Base-by-base conservation (phyloP, 2,888 invertebrate species). In the Aelia acuminata region DNA sequence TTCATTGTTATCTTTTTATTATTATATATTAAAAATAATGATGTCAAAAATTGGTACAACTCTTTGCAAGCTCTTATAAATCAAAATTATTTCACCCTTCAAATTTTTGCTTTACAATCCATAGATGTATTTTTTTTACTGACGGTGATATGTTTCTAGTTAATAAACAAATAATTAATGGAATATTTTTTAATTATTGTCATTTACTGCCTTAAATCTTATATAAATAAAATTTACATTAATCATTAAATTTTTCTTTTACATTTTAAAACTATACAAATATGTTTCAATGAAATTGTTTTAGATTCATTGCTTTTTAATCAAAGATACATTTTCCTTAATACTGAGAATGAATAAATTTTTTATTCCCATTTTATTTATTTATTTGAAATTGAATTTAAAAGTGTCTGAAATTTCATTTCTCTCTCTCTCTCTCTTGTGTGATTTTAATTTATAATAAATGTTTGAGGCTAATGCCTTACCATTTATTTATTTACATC, bases 341-440 rank as follows among this genome's bases (percentile, higher is more conserved):
- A 63, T 63, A 63, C 15, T 63, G 35, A 70, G 63, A 70, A 31
- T 70, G 63, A 70, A 70, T 70, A 70, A 70, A 70, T 70, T 70
- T 70, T 57, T 70, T 31, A 35, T 70, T 70, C 18, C 63, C 31
- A 35, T 70, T 70, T 70, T 8, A 20, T 70, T 70, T 70, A 70
- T 70, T 70, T 70, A 35, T 70, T 70, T 35, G 15, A 63, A 63
- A 13, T 35, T 15, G 63, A 15, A 31, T 20, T 20, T n/a, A n/a
- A n/a, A n/a, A n/a, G n/a, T n/a, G n/a, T n/a, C n/a, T n/a, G n/a
- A n/a, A n/a, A n/a, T n/a, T n/a, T n/a, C n/a, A n/a, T n/a, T n/a
- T n/a, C n/a, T n/a, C n/a, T n/a, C n/a, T n/a, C n/a, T n/a, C n/a
- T n/a, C n/a, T n/a, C n/a, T n/a, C n/a, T n/a, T n/a, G n/a, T n/a